These are phyloP conservation scores for Jacana jacana DNA, from an alignment of 2,113 vertebrate genomes.

Conservation along the genomic window DNA sequence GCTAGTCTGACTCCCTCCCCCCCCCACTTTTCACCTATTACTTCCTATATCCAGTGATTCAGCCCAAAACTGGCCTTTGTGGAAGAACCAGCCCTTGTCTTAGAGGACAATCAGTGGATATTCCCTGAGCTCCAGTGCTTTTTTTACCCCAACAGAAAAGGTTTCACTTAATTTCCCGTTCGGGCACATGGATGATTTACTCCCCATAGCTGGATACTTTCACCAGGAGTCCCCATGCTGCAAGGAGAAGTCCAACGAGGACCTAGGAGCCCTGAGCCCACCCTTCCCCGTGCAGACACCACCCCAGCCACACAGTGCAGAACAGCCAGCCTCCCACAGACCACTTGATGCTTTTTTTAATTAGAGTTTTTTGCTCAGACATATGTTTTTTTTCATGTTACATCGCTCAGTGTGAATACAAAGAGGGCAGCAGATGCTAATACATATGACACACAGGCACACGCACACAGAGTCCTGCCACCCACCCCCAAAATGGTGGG, in stretches of 20 bases:
- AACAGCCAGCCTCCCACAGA: not conserved
- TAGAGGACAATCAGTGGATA: not conserved
- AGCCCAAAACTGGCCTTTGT: not conserved
- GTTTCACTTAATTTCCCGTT: not conserved
- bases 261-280: not conserved
- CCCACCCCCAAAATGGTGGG: not conserved
- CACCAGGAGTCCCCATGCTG: not conserved
- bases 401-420: not conserved
- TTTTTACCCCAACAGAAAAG: not conserved
- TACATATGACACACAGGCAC: constrained; percentile 33
- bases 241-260: not conserved
- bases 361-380: constrained; percentile 13
- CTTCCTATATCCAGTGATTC: not conserved
- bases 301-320: not conserved
- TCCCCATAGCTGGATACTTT: not conserved
- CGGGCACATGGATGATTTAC: not conserved
- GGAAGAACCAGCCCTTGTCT: not conserved
- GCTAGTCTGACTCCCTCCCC: not conserved
- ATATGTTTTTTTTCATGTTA: not conserved
- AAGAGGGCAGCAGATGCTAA: constrained; percentile 18
- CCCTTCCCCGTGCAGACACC: not conserved
- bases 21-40: not conserved
- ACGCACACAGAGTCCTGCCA: not conserved
- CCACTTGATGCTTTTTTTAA: constrained; percentile 38
- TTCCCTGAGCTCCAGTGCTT: fast-evolving